Percentiles rank a stretch among this genome's conserved stretches.
Evolutionary conservation across 2,113 vertebrate genomes (phyloP).

Genomic region (Pagrus major): DNA sequence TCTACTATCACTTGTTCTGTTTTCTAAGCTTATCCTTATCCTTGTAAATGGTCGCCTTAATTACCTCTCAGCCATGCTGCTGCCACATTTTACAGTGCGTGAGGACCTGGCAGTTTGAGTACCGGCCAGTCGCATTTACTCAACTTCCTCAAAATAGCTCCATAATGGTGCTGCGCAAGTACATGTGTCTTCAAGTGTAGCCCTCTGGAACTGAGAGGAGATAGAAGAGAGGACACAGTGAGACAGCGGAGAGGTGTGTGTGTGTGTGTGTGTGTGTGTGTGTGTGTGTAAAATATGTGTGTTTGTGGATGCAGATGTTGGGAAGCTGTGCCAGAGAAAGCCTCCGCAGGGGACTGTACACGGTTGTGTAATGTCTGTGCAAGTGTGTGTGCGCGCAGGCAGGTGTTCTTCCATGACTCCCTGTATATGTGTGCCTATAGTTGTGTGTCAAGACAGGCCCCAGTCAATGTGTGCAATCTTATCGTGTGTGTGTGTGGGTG

Average conservation of each 20-base stretch:
- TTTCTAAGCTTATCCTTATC: conserved; percentile 11
- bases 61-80: conserved; percentile 32
- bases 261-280: conserved; percentile 12
- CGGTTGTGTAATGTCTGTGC: conserved; percentile 31
- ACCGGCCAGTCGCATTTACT: conserved; percentile 37
- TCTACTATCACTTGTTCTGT: neutral
- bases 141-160: conserved; percentile 67
- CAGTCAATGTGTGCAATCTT: conserved; percentile 18
- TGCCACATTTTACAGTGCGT: conserved; percentile 32
- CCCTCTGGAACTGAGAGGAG: conserved; percentile 58
- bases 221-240: conserved; percentile 54
- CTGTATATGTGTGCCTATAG: neutral
- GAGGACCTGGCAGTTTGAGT: conserved; percentile 32
- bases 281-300: too few relatives aligned
- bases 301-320: conserved; percentile 60
- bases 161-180: conserved; percentile 50
- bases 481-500: conserved; percentile 15
- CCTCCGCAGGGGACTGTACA: conserved; percentile 43
- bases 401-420: conserved; percentile 33
- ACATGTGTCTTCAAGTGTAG: conserved; percentile 67
- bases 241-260: neutral
- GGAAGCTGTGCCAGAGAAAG: conserved; percentile 25
- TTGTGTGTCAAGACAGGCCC: conserved; percentile 19
- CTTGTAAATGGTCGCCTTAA: conserved; percentile 32
- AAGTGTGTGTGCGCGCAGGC: conserved; percentile 34